These are phyloP conservation scores for Lerista edwardsae DNA, from an alignment of 2,797 vertebrate species.

Conservation along the genomic window DNA sequence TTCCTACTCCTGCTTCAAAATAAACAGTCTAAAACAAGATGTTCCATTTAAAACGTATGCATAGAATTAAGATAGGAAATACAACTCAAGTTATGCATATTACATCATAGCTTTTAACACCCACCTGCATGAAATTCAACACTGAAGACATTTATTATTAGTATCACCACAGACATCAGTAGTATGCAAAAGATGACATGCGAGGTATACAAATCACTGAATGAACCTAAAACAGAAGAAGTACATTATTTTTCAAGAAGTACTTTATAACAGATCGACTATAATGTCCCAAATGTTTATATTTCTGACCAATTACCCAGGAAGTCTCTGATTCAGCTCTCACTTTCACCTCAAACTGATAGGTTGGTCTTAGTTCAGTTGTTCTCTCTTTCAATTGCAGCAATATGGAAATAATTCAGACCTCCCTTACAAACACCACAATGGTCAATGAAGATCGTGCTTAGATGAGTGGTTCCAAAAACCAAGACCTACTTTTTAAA, in stretches of 20 bases:
- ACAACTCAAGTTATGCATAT: too few relatives aligned
- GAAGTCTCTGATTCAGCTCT: neutral
- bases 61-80: neutral
- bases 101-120: conserved; percentile 43
- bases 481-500: too few relatives aligned
- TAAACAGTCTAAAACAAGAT: neutral
- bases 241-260: neutral
- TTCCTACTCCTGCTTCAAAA: neutral
- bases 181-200: conserved; percentile 85
- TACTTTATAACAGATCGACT: neutral
- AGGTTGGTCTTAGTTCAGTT: neutral
- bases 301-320: neutral
- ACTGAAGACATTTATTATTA: conserved; percentile 88
- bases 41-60: neutral
- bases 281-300: too few relatives aligned
- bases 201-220: conserved; percentile 81
- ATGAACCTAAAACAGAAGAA: conserved; percentile 79
- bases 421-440: neutral
- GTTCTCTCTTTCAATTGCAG: neutral
- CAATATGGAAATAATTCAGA: neutral
- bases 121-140: conserved; percentile 91
- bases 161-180: conserved; percentile 84
- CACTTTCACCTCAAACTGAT: neutral
- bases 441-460: too few relatives aligned
- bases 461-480: too few relatives aligned